Percentiles rank a stretch among this genome's conserved stretches.
These are phyloP conservation scores for Drosophila anceps DNA, from an alignment of 2,888 invertebrate species.

Conservation along the genomic window DNA sequence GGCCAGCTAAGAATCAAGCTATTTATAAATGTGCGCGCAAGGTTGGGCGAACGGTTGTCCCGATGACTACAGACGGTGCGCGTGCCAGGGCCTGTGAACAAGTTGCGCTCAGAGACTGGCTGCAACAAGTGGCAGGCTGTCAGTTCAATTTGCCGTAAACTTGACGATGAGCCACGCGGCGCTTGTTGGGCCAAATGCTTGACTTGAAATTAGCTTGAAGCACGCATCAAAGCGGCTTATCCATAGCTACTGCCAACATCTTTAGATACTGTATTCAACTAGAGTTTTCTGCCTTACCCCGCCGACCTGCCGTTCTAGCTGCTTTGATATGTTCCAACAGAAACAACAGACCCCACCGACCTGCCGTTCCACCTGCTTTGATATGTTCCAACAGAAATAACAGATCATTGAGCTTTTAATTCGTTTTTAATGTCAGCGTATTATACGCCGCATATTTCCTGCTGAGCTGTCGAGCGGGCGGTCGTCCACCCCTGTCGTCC, in stretches of 20 bases:
- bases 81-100: conserved; percentile 19
- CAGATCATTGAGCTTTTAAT: conserved; percentile 79
- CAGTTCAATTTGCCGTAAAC: conserved; percentile 65
- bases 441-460: conserved; percentile 65
- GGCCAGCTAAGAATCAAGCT: conserved; percentile 64
- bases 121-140: conserved; percentile 74
- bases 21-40: conserved; percentile 59
- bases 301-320: conserved; percentile 3
- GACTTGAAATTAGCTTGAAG: conserved; percentile 46
- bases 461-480: conserved; percentile 43
- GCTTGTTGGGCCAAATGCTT: conserved; percentile 11
- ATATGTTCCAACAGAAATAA: conserved; percentile 45
- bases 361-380: conserved; percentile 22
- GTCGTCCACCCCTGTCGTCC: conserved; percentile 4
- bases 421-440: conserved; percentile 72
- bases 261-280: conserved; percentile 7
- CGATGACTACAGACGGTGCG: conserved; percentile 10
- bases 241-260: conserved; percentile 31
- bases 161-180: conserved; percentile 33
- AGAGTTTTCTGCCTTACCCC: background rate
- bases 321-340: conserved; percentile 35
- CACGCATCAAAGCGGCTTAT: conserved; percentile 26
- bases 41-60: conserved; percentile 15
- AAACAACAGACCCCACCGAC: conserved; percentile 63
- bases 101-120: conserved; percentile 22